These are phyloP conservation scores for Chlamydotis undulata DNA, from an alignment of 2,113 vertebrate genomes.

Conservation along the genomic window DNA sequence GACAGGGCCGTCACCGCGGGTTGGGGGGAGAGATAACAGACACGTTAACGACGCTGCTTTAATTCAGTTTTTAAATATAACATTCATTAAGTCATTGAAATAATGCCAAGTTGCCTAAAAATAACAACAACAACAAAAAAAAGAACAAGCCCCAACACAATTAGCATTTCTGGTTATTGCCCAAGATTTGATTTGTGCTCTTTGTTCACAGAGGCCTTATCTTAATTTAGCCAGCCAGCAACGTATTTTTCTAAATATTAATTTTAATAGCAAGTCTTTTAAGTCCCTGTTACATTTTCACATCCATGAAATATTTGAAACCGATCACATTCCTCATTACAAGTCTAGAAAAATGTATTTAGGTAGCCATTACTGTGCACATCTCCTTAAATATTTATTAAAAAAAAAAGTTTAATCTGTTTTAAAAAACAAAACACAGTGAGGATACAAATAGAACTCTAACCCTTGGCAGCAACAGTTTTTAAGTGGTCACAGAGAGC, in stretches of 20 bases:
- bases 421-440: conserved; percentile 47
- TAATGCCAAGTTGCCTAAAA: background rate
- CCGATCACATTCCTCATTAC: background rate
- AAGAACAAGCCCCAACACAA: background rate
- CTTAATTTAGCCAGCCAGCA: background rate
- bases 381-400: conserved; percentile 45
- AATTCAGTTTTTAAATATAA: background rate
- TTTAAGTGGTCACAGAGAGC: background rate
- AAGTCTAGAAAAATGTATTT: background rate
- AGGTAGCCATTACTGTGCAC: background rate
- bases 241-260: background rate
- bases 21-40: background rate
- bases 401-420: background rate
- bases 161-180: background rate
- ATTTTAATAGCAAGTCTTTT: background rate
- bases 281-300: background rate
- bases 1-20: background rate
- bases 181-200: background rate
- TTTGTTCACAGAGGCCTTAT: background rate
- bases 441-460: background rate
- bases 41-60: background rate
- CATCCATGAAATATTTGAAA: background rate
- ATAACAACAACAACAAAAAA: background rate
- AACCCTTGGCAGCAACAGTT: background rate
- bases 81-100: background rate